Evolutionary conservation across 2,113 vertebrate species (phyloP), one percentile per base, ranked within the genome.

Genomic region (Alaudala cheleensis): DNA sequence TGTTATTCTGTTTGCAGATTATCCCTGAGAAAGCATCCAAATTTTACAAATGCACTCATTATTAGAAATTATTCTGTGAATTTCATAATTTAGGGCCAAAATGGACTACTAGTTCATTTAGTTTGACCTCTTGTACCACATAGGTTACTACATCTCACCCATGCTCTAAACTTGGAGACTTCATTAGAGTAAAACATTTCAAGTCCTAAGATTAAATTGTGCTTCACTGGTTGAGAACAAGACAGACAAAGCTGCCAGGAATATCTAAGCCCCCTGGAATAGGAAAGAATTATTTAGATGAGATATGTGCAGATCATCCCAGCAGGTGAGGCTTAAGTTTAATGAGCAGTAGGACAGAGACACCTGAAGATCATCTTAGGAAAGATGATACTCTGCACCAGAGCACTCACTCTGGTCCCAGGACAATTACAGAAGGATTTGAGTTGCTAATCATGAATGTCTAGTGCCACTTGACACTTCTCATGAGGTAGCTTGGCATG

Each of bases 1-100:
- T 65, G 31, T 70, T 94, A 86, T 92, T 72, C 60, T 90, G 66
- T 85, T 92, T 80, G 78, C 45, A 85, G 74, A 77, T 94, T 91
- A 87, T 85, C 82, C 62, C 81, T 57, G 61, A 88, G 76, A 79
- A 93, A 26, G 64, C 69, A 85, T 85, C 61, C 49, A 84, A 77
- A 31, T 88, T 71, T 67, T 84, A 81, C 64, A 90, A 92, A 81
- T 47, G 65, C 57, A 40, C 74, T 86, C 69, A 78, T 86, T 88
- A 86, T 86, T 90, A 95, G 76, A 86, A 94, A 93, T 84, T 3
- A 72, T 86, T 74, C 76, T 64, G 29, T 61, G 44, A 84, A 57
- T 81, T 89, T 57, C n/a, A 50, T 65, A 44, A 81, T 76, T 92
- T 67, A 74, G 40, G 31, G 47, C 16, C 51, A 84, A 74, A 88